These are phyloP conservation scores for Saccopteryx bilineata DNA, from an alignment of 2,113 vertebrate species.

Conservation along the genomic window DNA sequence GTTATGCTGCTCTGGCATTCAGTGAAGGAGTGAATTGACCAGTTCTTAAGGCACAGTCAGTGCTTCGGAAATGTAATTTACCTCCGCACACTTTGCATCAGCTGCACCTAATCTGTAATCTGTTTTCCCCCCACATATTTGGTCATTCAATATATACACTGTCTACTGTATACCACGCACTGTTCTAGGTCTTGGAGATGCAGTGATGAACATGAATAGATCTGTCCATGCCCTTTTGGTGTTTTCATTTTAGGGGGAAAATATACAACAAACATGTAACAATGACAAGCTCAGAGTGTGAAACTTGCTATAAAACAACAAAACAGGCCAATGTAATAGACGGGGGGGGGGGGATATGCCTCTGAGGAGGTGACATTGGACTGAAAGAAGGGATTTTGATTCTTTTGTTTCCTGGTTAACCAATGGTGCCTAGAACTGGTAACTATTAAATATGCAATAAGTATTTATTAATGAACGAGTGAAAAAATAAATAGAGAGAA, in stretches of 20 bases:
- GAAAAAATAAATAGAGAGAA: constrained; percentile 4
- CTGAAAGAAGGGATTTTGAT: background rate
- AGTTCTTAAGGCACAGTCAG: background rate
- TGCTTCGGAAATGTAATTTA: background rate
- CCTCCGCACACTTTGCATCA: background rate
- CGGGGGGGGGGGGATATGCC: background rate
- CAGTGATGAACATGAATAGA: background rate
- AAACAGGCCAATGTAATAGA: background rate
- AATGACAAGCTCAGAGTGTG: background rate
- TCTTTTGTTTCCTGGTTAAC: background rate
- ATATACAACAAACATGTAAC: background rate
- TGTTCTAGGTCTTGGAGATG: background rate
- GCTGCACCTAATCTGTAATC: background rate
- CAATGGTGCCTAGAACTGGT: background rate
- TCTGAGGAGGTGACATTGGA: background rate
- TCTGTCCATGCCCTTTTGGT: background rate
- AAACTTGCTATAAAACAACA: background rate
- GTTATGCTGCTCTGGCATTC: background rate
- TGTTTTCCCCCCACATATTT: background rate
- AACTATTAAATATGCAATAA: background rate
- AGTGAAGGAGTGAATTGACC: background rate
- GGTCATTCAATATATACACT: background rate
- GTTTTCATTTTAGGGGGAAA: background rate
- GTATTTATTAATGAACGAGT: background rate
- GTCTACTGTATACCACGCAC: background rate